Evolutionary conservation across 2,797 vertebrate species (phyloP).

Genomic region (Lacerta bilineata): DNA sequence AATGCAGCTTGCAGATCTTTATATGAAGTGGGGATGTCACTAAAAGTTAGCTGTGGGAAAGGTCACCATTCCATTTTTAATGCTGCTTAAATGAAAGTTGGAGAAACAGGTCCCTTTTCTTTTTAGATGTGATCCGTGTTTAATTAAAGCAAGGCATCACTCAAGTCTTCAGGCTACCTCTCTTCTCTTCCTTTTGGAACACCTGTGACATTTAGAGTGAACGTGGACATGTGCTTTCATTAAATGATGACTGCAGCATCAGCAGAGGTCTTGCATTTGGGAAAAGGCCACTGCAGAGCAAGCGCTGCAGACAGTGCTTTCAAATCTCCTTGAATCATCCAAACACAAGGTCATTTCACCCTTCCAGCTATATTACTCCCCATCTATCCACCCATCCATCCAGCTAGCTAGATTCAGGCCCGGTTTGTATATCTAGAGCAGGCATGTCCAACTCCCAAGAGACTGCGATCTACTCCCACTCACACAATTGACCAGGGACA

Average conservation of each 20-base stretch:
- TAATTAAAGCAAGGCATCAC: background rate
- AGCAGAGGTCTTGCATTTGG: background rate
- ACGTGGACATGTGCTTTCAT: too few relatives aligned
- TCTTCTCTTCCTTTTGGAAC: background rate
- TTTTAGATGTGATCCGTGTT: background rate
- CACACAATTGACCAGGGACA: too few relatives aligned
- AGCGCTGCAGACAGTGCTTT: background rate
- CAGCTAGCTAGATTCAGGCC: background rate
- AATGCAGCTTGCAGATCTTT: background rate
- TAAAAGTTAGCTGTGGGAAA: fast-evolving
- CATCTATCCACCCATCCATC: background rate
- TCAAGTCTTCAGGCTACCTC: background rate
- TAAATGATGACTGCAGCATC: background rate
- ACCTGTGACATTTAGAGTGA: background rate
- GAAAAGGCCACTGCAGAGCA: background rate
- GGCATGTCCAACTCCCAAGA: too few relatives aligned
- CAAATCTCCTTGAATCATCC: background rate
- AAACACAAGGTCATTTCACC: background rate
- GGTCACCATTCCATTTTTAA: background rate
- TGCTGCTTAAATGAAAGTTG: background rate
- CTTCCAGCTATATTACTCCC: background rate
- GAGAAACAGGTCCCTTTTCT: background rate
- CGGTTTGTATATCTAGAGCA: too few relatives aligned
- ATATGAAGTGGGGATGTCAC: background rate
- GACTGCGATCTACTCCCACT: too few relatives aligned